A percentile compares a stretch with the other conserved stretches of the same genome.
Evolutionary conservation across 2,888 invertebrate genomes (phyloP).

Genomic region (Ypsolopha scabrella): DNA sequence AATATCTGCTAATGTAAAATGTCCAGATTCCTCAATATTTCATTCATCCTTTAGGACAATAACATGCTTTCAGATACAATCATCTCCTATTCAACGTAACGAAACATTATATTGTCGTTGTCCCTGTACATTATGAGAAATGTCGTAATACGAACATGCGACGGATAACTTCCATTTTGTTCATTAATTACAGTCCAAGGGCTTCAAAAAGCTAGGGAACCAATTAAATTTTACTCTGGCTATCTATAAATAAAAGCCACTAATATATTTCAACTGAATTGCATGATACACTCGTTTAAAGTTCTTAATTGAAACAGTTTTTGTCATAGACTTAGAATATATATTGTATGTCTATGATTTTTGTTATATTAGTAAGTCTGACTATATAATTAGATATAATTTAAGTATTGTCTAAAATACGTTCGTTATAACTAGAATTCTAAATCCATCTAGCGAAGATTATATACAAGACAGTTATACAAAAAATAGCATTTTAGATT

Average conservation of each 20-base stretch:
- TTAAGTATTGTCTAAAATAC: slow-evolving; percentile 59
- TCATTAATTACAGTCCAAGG: not conserved
- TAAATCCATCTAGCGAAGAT: slow-evolving; percentile 41
- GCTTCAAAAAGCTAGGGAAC: not conserved
- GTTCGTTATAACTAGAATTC: slow-evolving; percentile 33
- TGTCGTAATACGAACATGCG: slow-evolving; percentile 30
- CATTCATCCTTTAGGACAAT: not conserved
- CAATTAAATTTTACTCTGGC: not conserved
- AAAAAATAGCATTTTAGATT: slow-evolving; percentile 46
- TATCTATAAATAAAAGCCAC: not conserved
- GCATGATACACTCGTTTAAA: not conserved
- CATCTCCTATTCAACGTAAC: slow-evolving; percentile 10
- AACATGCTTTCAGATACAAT: not conserved
- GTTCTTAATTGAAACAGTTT: not conserved
- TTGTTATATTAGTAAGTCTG: not conserved
- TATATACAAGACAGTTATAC: slow-evolving; percentile 32
- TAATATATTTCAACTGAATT: not conserved
- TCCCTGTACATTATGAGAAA: slow-evolving; percentile 46
- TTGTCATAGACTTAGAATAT: too few relatives aligned
- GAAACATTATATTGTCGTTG: slow-evolving; percentile 56
- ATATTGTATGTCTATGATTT: too few relatives aligned
- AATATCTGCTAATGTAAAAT: not conserved
- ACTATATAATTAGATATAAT: not conserved
- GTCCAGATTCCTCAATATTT: not conserved
- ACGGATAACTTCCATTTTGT: slow-evolving; percentile 22